Conservation (phyloP, 2,797 vertebrate genomes). For the Acanthurus tractus region DNA sequence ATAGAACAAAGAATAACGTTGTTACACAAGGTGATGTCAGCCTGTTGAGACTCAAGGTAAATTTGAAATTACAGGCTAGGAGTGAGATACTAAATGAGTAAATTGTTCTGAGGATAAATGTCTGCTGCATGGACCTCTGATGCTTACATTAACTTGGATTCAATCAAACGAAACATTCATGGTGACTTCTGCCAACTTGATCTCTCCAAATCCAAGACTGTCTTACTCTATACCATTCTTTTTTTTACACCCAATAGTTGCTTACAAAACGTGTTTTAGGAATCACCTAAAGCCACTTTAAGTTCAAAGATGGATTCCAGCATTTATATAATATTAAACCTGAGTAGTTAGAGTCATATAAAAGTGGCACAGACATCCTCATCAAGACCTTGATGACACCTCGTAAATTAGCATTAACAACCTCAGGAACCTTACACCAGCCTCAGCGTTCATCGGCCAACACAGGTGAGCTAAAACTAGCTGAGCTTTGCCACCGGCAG, state of each 20-base stretch:
- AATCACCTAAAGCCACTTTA: neutral
- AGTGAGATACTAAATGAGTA: too few species aligned
- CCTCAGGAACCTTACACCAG: constrained; percentile 40
- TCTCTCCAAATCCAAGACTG: neutral
- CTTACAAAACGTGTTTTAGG: neutral
- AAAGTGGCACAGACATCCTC: constrained; percentile 24
- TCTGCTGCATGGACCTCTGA: neutral
- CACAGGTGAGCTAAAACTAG: constrained; percentile 52
- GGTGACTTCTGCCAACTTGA: neutral
- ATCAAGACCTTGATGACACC: constrained; percentile 29
- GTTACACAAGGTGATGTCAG: neutral
- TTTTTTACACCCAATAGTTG: neutral
- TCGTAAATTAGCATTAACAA: constrained; percentile 44
- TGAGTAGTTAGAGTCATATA: constrained; percentile 20
- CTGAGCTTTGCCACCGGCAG: constrained; percentile 41
- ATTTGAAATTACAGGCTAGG: too few species aligned
- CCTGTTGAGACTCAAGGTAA: too few species aligned
- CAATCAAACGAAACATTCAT: neutral
- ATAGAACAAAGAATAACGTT: neutral
- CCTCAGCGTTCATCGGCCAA: constrained; percentile 60
- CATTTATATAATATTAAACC: neutral
- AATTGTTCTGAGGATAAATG: too few species aligned
- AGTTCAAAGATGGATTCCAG: constrained; percentile 1
- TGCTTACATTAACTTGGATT: neutral
- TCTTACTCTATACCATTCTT: neutral